These are phyloP conservation scores for Pseudochirops corinnae DNA, from an alignment of 2,797 vertebrate genomes.

Conservation along the genomic window DNA sequence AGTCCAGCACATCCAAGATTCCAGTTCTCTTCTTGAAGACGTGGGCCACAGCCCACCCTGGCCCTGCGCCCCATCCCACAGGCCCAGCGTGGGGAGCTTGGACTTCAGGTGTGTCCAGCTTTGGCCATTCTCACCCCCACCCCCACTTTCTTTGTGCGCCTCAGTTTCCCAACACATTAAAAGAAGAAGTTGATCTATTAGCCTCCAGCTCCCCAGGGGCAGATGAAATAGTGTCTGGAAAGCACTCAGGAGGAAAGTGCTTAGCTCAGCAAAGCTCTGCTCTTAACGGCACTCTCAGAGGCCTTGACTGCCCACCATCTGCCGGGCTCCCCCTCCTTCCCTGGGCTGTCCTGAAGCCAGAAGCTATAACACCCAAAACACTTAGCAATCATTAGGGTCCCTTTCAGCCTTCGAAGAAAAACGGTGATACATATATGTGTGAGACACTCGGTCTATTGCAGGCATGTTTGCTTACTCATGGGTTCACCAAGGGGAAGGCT, in stretches of 20 bases:
- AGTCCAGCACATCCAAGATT: not conserved
- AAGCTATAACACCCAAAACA: not conserved
- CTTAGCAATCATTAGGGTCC: not conserved
- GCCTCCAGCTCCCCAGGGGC: not conserved
- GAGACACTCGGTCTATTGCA: not conserved
- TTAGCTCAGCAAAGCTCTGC: not conserved
- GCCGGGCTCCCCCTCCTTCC: not conserved
- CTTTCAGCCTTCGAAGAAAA: not conserved
- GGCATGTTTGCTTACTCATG: not conserved
- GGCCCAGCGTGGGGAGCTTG: not conserved
- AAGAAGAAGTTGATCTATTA: not conserved
- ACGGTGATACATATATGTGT: no score
- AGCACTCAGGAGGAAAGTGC: not conserved
- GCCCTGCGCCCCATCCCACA: not conserved
- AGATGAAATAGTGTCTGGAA: conserved; percentile 7
- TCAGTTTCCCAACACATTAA: not conserved
- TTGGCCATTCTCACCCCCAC: not conserved
- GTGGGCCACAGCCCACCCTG: not conserved
- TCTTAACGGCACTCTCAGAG: not conserved
- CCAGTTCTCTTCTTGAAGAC: not conserved
- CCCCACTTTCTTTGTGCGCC: not conserved
- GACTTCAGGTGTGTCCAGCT: not conserved
- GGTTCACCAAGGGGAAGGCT: not conserved
- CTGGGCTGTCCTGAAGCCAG: not conserved
- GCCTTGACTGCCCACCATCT: not conserved